Conservation (phyloP, 2,797 vertebrate genomes). For the Anguilla megastoma region DNA sequence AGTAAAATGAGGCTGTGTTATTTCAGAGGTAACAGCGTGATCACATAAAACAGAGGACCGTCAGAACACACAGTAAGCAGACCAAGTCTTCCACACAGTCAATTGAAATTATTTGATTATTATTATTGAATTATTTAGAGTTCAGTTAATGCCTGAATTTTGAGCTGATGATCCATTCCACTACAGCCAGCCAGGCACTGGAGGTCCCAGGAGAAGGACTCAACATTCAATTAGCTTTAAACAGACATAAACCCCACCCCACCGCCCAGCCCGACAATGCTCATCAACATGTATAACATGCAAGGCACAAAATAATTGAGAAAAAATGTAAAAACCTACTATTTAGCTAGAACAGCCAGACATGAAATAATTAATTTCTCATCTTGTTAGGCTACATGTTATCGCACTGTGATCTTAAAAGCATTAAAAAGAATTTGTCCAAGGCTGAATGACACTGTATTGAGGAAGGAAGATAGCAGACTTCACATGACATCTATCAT, state of each 20-base stretch:
- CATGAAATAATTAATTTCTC: constrained; percentile 25
- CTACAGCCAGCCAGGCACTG: constrained; percentile 58
- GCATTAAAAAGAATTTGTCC: not conserved
- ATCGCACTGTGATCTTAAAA: constrained; percentile 1
- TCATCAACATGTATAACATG: constrained; percentile 39
- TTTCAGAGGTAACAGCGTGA: not conserved
- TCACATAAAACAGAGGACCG: constrained; percentile 31
- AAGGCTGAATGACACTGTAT: constrained; percentile 5
- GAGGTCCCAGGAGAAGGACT: constrained; percentile 61
- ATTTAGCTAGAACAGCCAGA: not conserved
- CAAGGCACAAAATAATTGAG: constrained; percentile 25
- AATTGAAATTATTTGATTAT: constrained; percentile 70
- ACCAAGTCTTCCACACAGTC: constrained; percentile 54
- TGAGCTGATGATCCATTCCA: constrained; percentile 58
- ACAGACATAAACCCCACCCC: constrained; percentile 55
- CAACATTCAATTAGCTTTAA: constrained; percentile 55
- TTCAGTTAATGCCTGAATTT: constrained; percentile 69
- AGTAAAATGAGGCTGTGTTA: not conserved
- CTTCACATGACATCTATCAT: not conserved
- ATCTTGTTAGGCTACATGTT: not conserved
- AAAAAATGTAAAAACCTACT: constrained; percentile 27
- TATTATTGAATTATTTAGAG: constrained; percentile 69
- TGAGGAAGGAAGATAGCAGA: not conserved
- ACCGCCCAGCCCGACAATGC: constrained; percentile 57
- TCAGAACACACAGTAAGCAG: constrained; percentile 24